These are phyloP conservation scores for Neria commutata DNA, from an alignment of 2,888 invertebrate species.

Conservation along the genomic window DNA sequence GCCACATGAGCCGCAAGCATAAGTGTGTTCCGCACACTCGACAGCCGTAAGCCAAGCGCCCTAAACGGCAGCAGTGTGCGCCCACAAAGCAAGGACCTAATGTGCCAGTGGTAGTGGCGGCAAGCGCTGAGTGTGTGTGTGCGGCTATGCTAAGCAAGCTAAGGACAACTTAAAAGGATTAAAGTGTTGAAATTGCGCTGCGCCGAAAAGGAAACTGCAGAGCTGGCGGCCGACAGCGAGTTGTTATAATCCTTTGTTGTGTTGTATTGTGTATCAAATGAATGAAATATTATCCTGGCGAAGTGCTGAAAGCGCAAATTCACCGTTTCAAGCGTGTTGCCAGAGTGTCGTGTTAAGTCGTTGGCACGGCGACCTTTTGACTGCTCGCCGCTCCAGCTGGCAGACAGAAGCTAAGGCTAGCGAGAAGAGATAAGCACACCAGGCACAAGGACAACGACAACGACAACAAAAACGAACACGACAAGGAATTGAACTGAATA, in stretches of 20 bases:
- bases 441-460: background rate
- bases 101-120: no score
- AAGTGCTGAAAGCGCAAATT: conserved; percentile 27
- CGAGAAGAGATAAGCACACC: background rate
- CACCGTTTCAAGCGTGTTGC: conserved; percentile 12
- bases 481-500: background rate
- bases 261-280: background rate
- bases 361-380: conserved; percentile 7
- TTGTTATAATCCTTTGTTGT: no score
- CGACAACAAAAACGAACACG: background rate
- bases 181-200: conserved; percentile 18
- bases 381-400: background rate
- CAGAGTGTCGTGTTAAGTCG: background rate
- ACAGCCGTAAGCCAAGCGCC: background rate
- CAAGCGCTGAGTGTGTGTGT: no score
- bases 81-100: background rate
- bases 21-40: background rate
- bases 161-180: conserved; percentile 22
- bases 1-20: background rate
- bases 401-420: background rate
- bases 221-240: no score
- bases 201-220: background rate
- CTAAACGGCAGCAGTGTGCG: background rate
- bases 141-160: no score
- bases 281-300: conserved; percentile 17